These are phyloP conservation scores for Lathronympha strigana DNA, from an alignment of 2,888 invertebrate genomes.

Conservation along the genomic window DNA sequence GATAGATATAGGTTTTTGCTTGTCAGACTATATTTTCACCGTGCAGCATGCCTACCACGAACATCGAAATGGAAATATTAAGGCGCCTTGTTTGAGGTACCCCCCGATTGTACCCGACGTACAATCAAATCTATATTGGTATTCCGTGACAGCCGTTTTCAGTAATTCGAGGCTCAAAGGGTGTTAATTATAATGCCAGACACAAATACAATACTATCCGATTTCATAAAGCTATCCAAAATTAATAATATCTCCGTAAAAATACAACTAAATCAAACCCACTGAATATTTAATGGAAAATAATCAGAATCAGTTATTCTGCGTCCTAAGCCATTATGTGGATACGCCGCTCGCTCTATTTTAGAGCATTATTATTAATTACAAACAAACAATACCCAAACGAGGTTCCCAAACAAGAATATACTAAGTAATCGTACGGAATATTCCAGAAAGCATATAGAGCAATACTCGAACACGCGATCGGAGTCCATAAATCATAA, in stretches of 20 bases:
- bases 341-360: slow-evolving; percentile 3
- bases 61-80: slow-evolving; percentile 15
- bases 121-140: slow-evolving; percentile 37
- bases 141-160: slow-evolving; percentile 31
- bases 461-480: slow-evolving; percentile 60
- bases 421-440: slow-evolving; percentile 45
- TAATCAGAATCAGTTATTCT: slow-evolving; percentile 8
- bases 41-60: too few relatives aligned
- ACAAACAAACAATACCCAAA: slow-evolving; percentile 49
- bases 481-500: slow-evolving; percentile 72
- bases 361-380: slow-evolving; percentile 48
- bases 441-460: slow-evolving; percentile 36
- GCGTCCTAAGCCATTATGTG: slow-evolving; percentile 1
- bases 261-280: slow-evolving; percentile 1
- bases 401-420: slow-evolving; percentile 46
- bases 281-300: not conserved
- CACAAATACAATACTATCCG: slow-evolving; percentile 36
- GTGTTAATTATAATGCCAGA: slow-evolving; percentile 38
- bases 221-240: slow-evolving; percentile 28
- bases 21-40: too few relatives aligned
- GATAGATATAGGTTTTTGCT: too few relatives aligned
- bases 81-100: slow-evolving; percentile 15
- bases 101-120: not conserved
- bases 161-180: slow-evolving; percentile 38
- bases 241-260: slow-evolving; percentile 6